phyloP scores from a whole-genome alignment of 1,140 invertebrate genomes.

The Melitaea cinxia region DNA sequence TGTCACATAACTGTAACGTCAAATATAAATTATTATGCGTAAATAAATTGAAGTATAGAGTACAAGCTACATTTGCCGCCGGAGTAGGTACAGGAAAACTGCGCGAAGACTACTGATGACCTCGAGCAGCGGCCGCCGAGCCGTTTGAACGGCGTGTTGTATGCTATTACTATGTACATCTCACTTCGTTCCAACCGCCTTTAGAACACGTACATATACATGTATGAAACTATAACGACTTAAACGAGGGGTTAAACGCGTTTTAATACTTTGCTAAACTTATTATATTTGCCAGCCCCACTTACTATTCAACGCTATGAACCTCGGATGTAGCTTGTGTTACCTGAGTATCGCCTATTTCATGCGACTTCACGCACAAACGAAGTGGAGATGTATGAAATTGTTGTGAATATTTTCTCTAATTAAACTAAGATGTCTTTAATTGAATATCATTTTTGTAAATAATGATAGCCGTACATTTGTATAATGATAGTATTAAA shows the following conservation, averaged over 20 bases:
- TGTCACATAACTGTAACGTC: too few species aligned
- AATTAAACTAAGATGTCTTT: background rate
- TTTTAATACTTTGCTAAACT: too few species aligned
- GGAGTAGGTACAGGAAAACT: slow-evolving; percentile 4
- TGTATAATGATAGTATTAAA: slow-evolving; percentile 1
- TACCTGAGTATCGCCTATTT: too few species aligned
- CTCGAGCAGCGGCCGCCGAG: background rate
- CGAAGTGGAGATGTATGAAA: background rate
- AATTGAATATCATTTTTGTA: background rate
- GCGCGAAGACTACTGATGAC: slow-evolving; percentile 6
- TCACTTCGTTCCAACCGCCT: background rate
- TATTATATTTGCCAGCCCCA: too few species aligned
- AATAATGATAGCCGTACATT: background rate
- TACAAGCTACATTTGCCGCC: background rate
- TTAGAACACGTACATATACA: too few species aligned
- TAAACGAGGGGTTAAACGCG: too few species aligned
- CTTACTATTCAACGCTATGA: too few species aligned
- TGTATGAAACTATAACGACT: too few species aligned
- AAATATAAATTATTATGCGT: too few species aligned
- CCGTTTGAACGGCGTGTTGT: background rate
- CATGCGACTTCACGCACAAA: background rate
- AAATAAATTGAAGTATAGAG: background rate
- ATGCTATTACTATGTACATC: background rate
- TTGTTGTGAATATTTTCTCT: background rate
- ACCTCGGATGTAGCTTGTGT: too few species aligned